phyloP scores from a whole-genome alignment of 2,888 invertebrate genomes.

The Nemotelus nigrinus region DNA sequence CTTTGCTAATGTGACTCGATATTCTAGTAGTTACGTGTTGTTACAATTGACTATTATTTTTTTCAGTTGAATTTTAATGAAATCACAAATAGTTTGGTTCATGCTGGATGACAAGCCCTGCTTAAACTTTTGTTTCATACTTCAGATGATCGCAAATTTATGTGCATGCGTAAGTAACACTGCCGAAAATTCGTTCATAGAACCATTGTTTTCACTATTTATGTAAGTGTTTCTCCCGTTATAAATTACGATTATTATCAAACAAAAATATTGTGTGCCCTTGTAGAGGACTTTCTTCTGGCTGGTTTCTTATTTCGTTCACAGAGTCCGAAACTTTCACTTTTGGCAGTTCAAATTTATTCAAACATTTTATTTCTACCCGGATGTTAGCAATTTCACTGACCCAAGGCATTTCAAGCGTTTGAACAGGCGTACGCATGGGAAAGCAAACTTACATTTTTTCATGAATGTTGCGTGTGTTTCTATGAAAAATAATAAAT shows the following conservation, averaged over 20 bases:
- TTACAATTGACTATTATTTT: too few relatives aligned
- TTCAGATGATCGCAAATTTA: neutral
- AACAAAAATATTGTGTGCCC: slow-evolving; percentile 42
- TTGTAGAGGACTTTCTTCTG: slow-evolving; percentile 30
- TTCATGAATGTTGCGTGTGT: slow-evolving; percentile 39
- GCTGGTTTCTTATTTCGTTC: too few relatives aligned
- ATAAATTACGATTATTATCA: slow-evolving; percentile 50
- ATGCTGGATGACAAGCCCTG: too few relatives aligned
- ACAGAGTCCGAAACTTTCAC: slow-evolving; percentile 34
- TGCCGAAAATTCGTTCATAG: neutral
- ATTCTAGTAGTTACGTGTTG: too few relatives aligned
- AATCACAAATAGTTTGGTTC: too few relatives aligned
- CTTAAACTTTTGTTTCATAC: too few relatives aligned
- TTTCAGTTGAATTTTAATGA: too few relatives aligned
- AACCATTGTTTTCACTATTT: neutral
- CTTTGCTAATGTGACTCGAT: too few relatives aligned
- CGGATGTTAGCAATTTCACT: neutral
- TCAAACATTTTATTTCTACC: slow-evolving; percentile 29
- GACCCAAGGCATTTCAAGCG: too few relatives aligned
- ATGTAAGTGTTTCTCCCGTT: slow-evolving; percentile 21
- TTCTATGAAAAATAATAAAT: slow-evolving; percentile 44
- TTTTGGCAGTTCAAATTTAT: slow-evolving; percentile 50
- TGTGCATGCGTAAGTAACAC: neutral
- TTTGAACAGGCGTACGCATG: too few relatives aligned
- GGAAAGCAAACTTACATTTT: neutral